A percentile compares a stretch with the other conserved stretches of the same genome.
phyloP scores from a whole-genome alignment of 2,113 vertebrate species.

The Cyphomyrus plagiostoma region DNA sequence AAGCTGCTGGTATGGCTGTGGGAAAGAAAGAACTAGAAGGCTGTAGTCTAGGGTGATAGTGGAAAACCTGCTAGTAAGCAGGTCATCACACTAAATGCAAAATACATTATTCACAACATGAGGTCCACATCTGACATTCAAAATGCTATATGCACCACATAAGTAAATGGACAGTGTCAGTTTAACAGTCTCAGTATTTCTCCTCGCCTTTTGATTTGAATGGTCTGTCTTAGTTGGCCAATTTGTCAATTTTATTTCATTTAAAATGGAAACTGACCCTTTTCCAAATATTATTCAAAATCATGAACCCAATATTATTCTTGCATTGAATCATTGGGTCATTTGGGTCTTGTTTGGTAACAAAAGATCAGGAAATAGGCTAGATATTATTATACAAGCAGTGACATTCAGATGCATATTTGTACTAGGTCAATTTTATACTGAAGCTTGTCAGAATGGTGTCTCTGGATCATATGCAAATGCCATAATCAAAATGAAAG shows the following conservation, averaged over 20 bases:
- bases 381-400: neutral
- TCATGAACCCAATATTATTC: neutral
- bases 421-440: neutral
- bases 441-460: neutral
- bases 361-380: neutral
- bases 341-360: neutral
- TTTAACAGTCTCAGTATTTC: neutral
- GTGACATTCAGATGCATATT: too few relatives aligned
- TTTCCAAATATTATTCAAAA: too few relatives aligned
- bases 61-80: neutral
- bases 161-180: neutral
- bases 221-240: neutral
- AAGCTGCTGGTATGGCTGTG: neutral
- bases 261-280: neutral
- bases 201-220: neutral
- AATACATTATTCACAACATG: too few relatives aligned
- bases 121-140: too few relatives aligned
- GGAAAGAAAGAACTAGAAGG: neutral
- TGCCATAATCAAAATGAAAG: neutral
- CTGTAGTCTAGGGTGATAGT: neutral
- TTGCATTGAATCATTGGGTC: neutral
- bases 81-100: neutral
- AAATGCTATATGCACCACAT: neutral
- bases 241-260: neutral
- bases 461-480: neutral